These are phyloP conservation scores for Lasioglossum albipes DNA, from an alignment of 1,140 invertebrate species.

Conservation along the genomic window DNA sequence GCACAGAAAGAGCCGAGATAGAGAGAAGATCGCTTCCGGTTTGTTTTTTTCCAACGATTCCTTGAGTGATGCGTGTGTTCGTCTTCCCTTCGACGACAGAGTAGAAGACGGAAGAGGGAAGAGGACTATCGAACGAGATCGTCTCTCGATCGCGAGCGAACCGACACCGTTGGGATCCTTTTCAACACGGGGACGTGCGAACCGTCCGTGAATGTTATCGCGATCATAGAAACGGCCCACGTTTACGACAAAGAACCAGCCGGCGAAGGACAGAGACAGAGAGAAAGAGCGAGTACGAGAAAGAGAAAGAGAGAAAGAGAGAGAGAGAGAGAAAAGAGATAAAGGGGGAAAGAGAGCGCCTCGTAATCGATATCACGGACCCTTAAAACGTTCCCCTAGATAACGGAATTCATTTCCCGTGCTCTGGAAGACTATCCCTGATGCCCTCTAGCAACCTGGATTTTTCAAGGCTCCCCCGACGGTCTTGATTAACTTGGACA, in stretches of 20 bases:
- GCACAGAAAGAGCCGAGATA: neutral
- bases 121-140: neutral
- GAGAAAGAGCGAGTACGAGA: neutral
- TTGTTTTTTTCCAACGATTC: conserved; percentile 27
- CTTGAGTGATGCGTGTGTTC: conserved; percentile 49
- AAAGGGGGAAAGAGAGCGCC: conserved; percentile 4
- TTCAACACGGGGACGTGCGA: neutral
- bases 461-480: conserved; percentile 14
- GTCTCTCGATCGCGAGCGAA: conserved; percentile 4
- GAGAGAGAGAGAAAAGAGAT: neutral
- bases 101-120: neutral
- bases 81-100: conserved; percentile 42
- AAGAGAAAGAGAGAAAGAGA: neutral
- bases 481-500: conserved; percentile 41
- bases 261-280: neutral
- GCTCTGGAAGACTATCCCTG: neutral
- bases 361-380: conserved; percentile 4
- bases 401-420: conserved; percentile 50
- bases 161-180: conserved; percentile 11
- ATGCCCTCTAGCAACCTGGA: conserved; percentile 23
- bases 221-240: conserved; percentile 7
- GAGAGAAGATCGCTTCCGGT: neutral
- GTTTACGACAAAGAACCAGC: neutral
- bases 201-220: conserved; percentile 16
- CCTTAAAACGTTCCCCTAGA: conserved; percentile 24